These are phyloP conservation scores for Sinocyclocheilus rhinocerous DNA, from an alignment of 2,113 vertebrate genomes.

Conservation along the genomic window DNA sequence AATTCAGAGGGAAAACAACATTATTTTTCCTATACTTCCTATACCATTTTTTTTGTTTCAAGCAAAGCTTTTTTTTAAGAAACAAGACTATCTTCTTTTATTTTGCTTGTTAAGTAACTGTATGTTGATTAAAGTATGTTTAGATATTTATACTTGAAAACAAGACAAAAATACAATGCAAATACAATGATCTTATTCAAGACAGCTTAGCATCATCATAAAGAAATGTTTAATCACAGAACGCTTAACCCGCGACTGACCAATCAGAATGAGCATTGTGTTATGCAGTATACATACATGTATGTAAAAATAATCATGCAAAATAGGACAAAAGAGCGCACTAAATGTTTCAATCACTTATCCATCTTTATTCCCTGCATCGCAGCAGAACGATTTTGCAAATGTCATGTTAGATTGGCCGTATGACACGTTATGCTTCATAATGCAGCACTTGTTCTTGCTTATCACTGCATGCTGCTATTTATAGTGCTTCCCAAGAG, in stretches of 20 bases:
- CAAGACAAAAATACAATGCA: not conserved
- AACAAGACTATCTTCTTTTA: not conserved
- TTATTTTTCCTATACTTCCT: too few species aligned
- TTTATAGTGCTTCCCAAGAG: slow-evolving; percentile 42
- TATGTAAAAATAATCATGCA: not conserved
- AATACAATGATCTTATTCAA: not conserved
- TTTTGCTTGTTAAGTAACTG: not conserved
- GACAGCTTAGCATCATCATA: not conserved
- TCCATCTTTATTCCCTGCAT: not conserved
- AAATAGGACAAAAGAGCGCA: not conserved
- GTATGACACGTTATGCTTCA: not conserved
- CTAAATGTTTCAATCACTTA: not conserved
- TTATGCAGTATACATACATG: not conserved
- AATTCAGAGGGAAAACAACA: too few species aligned
- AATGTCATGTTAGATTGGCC: not conserved
- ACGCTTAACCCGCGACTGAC: not conserved
- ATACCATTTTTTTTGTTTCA: too few species aligned
- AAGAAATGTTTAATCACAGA: not conserved
- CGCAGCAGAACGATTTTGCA: not conserved
- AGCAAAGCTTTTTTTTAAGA: too few species aligned
- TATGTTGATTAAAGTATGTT: not conserved
- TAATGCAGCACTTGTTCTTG: slow-evolving; percentile 32
- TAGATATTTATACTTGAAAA: not conserved
- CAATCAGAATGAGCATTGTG: too few species aligned
- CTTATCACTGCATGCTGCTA: slow-evolving; percentile 17